phyloP scores from a whole-genome alignment of 2,888 invertebrate species.

The Cerastis rubricosa region DNA sequence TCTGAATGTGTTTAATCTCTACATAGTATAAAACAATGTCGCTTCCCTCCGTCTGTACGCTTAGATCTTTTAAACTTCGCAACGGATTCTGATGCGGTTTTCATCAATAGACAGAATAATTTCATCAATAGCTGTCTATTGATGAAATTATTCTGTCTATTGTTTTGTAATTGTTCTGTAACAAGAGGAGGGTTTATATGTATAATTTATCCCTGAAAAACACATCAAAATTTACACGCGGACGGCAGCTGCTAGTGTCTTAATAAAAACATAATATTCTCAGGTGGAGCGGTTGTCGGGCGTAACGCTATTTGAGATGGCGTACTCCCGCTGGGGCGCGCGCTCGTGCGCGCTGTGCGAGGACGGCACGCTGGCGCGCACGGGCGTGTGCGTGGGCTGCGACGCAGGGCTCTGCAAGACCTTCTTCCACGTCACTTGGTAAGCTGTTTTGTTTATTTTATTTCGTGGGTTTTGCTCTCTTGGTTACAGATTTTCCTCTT shows the following conservation, averaged over 20 bases:
- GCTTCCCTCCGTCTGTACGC: no score
- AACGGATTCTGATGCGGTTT: no score
- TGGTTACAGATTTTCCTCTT: background rate
- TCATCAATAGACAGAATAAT: no score
- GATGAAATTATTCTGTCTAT: no score
- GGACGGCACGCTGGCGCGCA: constrained; percentile 96
- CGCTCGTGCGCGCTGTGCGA: constrained; percentile 97
- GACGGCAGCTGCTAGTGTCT: no score
- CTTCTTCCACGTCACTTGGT: constrained; percentile 99
- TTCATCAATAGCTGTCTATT: no score
- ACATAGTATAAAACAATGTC: no score
- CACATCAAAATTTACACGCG: no score
- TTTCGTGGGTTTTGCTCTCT: background rate
- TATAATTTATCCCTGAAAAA: no score
- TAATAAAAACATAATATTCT: background rate
- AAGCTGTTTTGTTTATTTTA: constrained; percentile 55
- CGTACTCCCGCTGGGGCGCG: constrained; percentile 99
- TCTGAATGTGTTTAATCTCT: background rate
- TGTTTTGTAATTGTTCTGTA: no score
- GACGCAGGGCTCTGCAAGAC: constrained; percentile 99
- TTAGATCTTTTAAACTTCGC: no score
- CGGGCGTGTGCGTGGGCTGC: constrained; percentile 99
- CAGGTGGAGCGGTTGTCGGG: constrained; percentile 96
- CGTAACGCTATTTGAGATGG: constrained; percentile 99
- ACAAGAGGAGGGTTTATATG: no score